Conservation (phyloP, 2,113 vertebrate genomes). For the Amia ocellicauda region DNA sequence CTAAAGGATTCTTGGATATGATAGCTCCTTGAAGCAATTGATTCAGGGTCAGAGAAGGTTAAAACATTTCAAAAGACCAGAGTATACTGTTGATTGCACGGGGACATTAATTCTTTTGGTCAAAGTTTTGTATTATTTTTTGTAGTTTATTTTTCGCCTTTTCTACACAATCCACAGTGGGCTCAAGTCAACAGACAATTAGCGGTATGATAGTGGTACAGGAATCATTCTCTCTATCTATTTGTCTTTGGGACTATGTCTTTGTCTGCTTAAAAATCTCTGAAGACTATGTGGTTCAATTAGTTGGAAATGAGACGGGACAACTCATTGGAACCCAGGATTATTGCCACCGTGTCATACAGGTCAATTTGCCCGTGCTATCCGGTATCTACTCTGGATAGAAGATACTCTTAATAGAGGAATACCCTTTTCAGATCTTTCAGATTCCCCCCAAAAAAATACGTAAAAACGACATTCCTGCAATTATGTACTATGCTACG, state of each 20-base stretch:
- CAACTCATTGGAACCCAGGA: too few relatives aligned
- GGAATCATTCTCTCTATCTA: too few relatives aligned
- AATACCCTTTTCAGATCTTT: too few relatives aligned
- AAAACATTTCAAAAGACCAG: constrained; percentile 10
- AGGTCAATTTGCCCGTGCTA: too few relatives aligned
- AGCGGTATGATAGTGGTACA: neutral
- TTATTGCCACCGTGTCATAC: too few relatives aligned
- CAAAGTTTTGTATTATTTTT: constrained; percentile 29
- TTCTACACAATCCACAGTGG: neutral
- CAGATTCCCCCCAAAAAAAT: too few relatives aligned
- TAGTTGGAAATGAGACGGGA: too few relatives aligned
- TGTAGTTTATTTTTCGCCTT: constrained; percentile 14
- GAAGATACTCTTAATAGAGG: too few relatives aligned
- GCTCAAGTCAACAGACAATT: neutral
- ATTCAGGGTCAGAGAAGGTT: constrained; percentile 27
- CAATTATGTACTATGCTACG: too few relatives aligned
- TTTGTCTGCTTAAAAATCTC: neutral
- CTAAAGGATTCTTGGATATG: neutral
- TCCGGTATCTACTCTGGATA: too few relatives aligned
- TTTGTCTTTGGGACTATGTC: neutral
- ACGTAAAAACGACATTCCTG: too few relatives aligned
- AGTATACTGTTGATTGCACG: constrained; percentile 5
- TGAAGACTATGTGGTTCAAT: too few relatives aligned
- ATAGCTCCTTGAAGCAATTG: constrained; percentile 31
- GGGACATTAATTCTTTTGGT: constrained; percentile 24